Conservation (phyloP, 2,888 invertebrate genomes). For the Ophion obscuratus region DNA sequence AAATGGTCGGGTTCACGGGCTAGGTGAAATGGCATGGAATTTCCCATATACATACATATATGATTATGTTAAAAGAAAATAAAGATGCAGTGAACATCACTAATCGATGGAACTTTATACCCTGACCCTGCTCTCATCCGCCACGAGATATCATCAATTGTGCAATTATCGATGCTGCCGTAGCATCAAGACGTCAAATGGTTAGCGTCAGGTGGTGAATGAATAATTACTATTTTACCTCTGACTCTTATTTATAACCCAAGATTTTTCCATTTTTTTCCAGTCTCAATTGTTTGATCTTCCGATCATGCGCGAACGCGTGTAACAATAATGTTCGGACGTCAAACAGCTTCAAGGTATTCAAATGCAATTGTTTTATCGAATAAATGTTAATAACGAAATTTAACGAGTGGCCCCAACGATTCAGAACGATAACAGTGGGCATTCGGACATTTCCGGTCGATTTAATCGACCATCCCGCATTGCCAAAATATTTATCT, state of each 20-base stretch:
- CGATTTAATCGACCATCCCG: background rate
- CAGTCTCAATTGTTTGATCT: background rate
- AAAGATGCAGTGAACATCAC: conserved; percentile 41
- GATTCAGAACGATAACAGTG: background rate
- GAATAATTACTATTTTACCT: conserved; percentile 46
- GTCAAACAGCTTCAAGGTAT: no score
- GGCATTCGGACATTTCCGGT: background rate
- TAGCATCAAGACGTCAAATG: conserved; percentile 68
- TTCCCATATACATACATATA: no score
- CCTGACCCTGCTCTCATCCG: conserved; percentile 34
- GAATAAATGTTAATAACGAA: background rate
- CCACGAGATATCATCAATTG: conserved; percentile 47
- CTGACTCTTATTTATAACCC: conserved; percentile 16
- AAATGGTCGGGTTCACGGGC: no score
- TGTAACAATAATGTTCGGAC: no score
- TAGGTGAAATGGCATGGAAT: no score
- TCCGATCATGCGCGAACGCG: no score
- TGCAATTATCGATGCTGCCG: conserved; percentile 46
- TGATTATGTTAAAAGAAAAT: conserved; percentile 11
- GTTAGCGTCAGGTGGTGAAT: conserved; percentile 57
- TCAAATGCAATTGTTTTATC: background rate
- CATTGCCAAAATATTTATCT: background rate
- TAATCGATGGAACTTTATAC: conserved; percentile 50
- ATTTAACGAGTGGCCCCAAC: background rate
- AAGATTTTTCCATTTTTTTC: conserved; percentile 2